Conservation (phyloP, 2,797 vertebrate species). For the Bryconaethiops microstoma region DNA sequence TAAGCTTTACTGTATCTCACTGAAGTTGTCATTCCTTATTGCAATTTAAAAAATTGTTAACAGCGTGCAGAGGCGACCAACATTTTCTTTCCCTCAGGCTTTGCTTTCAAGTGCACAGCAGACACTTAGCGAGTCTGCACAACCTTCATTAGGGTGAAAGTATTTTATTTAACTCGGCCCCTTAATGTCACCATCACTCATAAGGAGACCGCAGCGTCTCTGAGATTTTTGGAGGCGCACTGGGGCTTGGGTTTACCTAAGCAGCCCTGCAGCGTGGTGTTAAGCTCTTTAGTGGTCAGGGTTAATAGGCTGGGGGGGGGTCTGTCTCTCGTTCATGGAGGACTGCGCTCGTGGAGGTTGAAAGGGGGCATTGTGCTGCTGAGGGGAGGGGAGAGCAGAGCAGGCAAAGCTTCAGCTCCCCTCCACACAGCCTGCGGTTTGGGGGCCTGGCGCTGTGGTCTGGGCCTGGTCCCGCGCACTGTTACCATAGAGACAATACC, state of each 20-base stretch:
- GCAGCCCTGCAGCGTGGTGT: constrained; percentile 66
- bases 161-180: constrained; percentile 6
- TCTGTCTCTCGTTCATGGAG: constrained; percentile 79
- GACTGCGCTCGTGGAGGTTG: constrained; percentile 73
- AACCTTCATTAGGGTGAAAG: constrained; percentile 4
- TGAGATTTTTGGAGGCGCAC: constrained; percentile 8
- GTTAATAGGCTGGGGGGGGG: constrained; percentile 71
- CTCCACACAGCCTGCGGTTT: constrained; percentile 71
- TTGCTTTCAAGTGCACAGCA: constrained; percentile 1
- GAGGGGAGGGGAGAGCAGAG: constrained; percentile 64
- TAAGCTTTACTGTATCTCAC: constrained; percentile 18
- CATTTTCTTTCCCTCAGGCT: not conserved
- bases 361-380: constrained; percentile 77
- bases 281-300: constrained; percentile 82
- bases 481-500: constrained; percentile 54
- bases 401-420: constrained; percentile 64
- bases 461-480: constrained; percentile 51
- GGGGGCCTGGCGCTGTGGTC: constrained; percentile 68
- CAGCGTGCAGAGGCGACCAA: not conserved
- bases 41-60: constrained; percentile 4
- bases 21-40: not conserved
- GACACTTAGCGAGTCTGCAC: not conserved
- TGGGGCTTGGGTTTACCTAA: constrained; percentile 4
- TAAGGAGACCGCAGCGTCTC: not conserved
- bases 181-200: constrained; percentile 12